Evolutionary conservation across 2,888 invertebrate species (phyloP).

Genomic region (Colletes collaris): DNA sequence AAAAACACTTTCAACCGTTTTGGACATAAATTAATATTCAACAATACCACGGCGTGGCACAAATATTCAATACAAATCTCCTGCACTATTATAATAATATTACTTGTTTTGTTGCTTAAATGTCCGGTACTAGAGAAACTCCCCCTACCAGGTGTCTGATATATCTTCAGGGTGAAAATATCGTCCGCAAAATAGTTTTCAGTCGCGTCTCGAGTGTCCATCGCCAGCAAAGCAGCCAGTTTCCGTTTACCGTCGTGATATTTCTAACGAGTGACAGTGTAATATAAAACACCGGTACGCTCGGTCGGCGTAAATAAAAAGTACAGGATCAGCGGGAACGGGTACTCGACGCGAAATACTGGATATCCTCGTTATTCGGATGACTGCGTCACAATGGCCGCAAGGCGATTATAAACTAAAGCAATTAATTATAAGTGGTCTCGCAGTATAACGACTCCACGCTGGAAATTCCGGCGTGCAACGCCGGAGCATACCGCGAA

Average conservation of each 20-base stretch:
- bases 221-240: neutral
- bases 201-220: neutral
- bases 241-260: neutral
- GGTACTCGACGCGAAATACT: conserved; percentile 35
- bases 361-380: conserved; percentile 69
- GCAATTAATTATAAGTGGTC: conserved; percentile 77
- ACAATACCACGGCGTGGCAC: too few relatives aligned
- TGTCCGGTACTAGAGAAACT: too few relatives aligned
- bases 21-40: too few relatives aligned
- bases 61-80: too few relatives aligned
- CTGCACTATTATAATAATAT: too few relatives aligned
- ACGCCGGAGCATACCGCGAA: conserved; percentile 73
- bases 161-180: too few relatives aligned
- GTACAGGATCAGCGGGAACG: conserved; percentile 39
- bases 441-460: conserved; percentile 73
- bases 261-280: neutral
- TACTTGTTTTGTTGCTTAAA: too few relatives aligned
- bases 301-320: conserved; percentile 31
- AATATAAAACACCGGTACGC: conserved; percentile 25
- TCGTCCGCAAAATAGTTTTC: too few relatives aligned
- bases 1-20: too few relatives aligned
- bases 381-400: conserved; percentile 69
- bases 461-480: conserved; percentile 70
- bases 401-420: conserved; percentile 78
- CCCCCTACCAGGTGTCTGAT: too few relatives aligned